Evolutionary conservation across 2,113 vertebrate species (phyloP).

Genomic region (Neomonachus schauinslandi): DNA sequence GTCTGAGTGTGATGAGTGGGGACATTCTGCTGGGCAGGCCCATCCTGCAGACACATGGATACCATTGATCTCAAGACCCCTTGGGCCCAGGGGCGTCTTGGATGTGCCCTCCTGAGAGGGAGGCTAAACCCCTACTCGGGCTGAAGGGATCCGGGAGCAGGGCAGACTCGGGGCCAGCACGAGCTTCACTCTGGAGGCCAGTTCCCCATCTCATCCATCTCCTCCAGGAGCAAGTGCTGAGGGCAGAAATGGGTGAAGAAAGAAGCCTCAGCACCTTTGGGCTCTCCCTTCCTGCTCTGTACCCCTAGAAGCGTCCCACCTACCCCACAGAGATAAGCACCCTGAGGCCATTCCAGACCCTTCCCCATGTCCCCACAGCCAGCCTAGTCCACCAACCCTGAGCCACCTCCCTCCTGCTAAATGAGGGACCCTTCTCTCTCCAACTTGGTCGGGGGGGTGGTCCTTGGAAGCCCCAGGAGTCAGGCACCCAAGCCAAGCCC

Average conservation of each 20-base stretch:
- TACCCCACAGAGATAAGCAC: not conserved
- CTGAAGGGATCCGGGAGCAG: not conserved
- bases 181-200: not conserved
- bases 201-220: conserved; percentile 33
- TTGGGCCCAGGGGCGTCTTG: not conserved
- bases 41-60: not conserved
- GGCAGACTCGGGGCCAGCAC: not conserved
- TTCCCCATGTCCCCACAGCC: not conserved
- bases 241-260: not conserved
- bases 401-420: not conserved
- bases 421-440: not conserved
- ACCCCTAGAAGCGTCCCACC: not conserved
- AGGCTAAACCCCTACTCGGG: fast-evolving
- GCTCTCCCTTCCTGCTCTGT: not conserved
- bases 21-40: not conserved
- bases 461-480: not conserved
- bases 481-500: not conserved
- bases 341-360: not conserved
- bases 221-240: conserved; percentile 60
- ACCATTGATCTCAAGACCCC: not conserved
- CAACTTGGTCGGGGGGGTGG: not conserved
- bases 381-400: not conserved
- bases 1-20: not conserved
- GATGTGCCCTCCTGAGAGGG: not conserved
- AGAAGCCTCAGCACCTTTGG: fast-evolving